phyloP scores from a whole-genome alignment of 2,113 vertebrate species.

The Dolichotis patagonum region DNA sequence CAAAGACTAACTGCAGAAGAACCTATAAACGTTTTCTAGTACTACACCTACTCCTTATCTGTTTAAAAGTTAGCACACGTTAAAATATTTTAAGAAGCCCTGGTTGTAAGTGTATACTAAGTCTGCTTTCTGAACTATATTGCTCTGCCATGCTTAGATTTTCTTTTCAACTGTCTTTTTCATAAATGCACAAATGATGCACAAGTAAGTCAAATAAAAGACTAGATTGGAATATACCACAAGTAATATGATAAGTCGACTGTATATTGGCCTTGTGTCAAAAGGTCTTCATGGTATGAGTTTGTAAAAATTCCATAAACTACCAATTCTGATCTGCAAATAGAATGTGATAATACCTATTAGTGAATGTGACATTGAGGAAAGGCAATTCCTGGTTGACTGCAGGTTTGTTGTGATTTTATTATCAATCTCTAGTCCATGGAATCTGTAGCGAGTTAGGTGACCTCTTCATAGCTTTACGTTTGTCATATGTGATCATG shows the following conservation, averaged over 20 bases:
- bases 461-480: background rate
- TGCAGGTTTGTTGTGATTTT: background rate
- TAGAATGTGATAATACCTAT: background rate
- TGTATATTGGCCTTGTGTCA: background rate
- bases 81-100: background rate
- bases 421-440: background rate
- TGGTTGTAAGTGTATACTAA: background rate
- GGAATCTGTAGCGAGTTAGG: background rate
- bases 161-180: slow-evolving; percentile 21
- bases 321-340: background rate
- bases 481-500: background rate
- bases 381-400: background rate
- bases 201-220: background rate
- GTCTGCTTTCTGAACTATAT: background rate
- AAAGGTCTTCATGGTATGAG: background rate
- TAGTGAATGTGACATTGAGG: background rate
- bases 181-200: background rate
- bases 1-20: background rate
- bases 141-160: background rate
- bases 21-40: background rate
- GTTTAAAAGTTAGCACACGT: background rate
- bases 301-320: background rate
- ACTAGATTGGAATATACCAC: background rate
- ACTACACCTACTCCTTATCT: background rate
- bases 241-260: background rate